A percentile compares a stretch with the other conserved stretches of the same genome.
phyloP scores from a whole-genome alignment of 2,888 invertebrate genomes.

The Trissolcus japonicus region DNA sequence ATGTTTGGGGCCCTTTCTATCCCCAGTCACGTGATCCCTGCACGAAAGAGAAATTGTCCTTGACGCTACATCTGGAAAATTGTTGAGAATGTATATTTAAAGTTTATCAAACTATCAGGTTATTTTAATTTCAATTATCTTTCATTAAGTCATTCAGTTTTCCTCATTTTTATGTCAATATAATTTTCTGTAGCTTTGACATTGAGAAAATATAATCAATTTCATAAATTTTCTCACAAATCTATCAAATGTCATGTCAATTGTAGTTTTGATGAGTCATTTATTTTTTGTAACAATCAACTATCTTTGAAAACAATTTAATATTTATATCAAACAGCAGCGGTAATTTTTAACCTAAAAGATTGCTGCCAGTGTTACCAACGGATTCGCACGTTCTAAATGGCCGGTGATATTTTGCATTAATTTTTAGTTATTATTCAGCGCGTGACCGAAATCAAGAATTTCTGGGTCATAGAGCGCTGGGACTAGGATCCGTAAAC shows the following conservation, averaged over 20 bases:
- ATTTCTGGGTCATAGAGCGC: neutral
- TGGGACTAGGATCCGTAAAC: constrained; percentile 6
- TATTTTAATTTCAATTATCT: too few species aligned
- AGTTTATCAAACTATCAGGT: neutral
- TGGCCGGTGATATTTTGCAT: constrained; percentile 2
- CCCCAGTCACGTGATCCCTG: constrained; percentile 26
- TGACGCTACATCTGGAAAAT: constrained; percentile 5
- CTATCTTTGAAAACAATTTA: too few species aligned
- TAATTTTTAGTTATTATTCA: constrained; percentile 2
- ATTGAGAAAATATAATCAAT: too few species aligned
- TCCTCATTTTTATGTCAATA: too few species aligned
- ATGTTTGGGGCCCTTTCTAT: constrained; percentile 19
- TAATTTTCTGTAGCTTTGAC: too few species aligned
- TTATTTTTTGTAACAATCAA: too few species aligned
- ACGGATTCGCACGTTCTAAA: neutral
- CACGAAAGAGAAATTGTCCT: constrained; percentile 44
- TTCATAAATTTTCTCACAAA: too few species aligned
- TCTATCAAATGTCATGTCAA: too few species aligned
- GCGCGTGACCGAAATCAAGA: neutral
- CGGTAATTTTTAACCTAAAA: neutral
- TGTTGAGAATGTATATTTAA: constrained; percentile 10
- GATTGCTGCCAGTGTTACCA: neutral
- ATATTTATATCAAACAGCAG: neutral
- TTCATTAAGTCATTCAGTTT: too few species aligned
- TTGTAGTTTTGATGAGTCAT: too few species aligned